Conservation (phyloP, 1,140 invertebrate genomes). For the Drosophila athabasca region DNA sequence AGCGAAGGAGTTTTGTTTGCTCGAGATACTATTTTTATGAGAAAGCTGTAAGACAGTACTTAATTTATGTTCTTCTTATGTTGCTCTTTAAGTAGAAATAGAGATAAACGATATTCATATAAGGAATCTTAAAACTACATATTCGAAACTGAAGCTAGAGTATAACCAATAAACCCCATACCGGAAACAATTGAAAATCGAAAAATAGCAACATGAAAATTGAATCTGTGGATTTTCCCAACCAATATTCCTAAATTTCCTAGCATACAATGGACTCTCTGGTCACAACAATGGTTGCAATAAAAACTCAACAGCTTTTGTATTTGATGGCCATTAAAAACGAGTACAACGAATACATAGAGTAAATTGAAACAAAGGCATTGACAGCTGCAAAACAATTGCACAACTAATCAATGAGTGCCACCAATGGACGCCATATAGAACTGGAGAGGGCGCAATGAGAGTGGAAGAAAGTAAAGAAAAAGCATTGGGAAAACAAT, state of each 20-base stretch:
- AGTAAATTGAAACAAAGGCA: conserved; percentile 29
- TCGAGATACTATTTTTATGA: too few species aligned
- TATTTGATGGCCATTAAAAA: conserved; percentile 41
- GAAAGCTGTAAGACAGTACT: too few species aligned
- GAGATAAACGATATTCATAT: not conserved
- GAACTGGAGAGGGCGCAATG: conserved; percentile 7
- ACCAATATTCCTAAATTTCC: not conserved
- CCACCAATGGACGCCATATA: conserved; percentile 42
- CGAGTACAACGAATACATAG: not conserved
- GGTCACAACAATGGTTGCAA: conserved; percentile 21
- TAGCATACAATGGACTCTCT: not conserved
- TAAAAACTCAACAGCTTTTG: conserved; percentile 39
- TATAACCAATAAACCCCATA: too few species aligned
- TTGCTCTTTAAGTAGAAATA: too few species aligned
- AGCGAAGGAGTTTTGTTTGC: not conserved
- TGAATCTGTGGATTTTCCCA: not conserved
- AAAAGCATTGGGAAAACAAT: conserved; percentile 65
- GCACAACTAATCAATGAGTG: conserved; percentile 68
- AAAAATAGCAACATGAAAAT: conserved; percentile 2
- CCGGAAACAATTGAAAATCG: not conserved
- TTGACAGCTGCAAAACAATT: conserved; percentile 52
- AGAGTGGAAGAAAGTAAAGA: conserved; percentile 5
- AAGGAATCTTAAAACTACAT: not conserved
- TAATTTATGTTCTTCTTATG: too few species aligned
- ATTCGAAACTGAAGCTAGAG: too few species aligned